Evolutionary conservation across 53 echinoderm and acorn worm genomes (phyloP).

Genomic region (Antedon mediterranea): DNA sequence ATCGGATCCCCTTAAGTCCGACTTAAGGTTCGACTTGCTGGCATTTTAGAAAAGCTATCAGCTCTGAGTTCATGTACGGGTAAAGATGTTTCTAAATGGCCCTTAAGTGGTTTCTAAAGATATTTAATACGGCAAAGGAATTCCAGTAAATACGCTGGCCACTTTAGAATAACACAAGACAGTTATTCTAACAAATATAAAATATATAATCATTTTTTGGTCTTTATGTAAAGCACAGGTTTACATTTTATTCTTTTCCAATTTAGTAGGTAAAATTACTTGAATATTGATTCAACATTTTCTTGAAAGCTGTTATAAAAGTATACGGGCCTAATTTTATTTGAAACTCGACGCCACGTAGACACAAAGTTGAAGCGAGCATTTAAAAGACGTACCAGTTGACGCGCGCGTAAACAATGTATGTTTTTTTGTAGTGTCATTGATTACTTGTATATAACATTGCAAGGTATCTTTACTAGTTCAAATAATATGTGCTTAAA

Average conservation of each 20-base stretch:
- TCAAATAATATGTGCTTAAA: too few relatives aligned
- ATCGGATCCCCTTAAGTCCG: neutral
- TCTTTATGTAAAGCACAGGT: neutral
- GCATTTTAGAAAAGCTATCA: neutral
- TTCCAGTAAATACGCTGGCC: neutral
- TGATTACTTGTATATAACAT: too few relatives aligned
- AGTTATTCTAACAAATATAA: neutral
- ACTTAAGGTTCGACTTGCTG: neutral
- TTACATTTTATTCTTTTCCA: neutral
- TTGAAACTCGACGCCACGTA: too few relatives aligned
- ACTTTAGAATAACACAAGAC: neutral
- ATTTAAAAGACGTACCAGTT: too few relatives aligned
- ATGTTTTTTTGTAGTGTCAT: too few relatives aligned
- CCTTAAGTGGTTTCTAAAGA: neutral
- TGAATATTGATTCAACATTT: neutral
- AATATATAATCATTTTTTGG: neutral
- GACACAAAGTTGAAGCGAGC: too few relatives aligned
- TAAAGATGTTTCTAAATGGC: neutral
- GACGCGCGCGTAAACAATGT: too few relatives aligned
- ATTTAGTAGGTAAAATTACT: neutral
- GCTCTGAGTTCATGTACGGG: neutral
- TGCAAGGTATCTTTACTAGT: too few relatives aligned
- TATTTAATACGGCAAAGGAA: neutral
- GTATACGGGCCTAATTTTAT: neutral
- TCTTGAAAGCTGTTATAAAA: neutral